Evolutionary conservation across 1,140 invertebrate species (phyloP), one percentile per base, ranked within the genome.

Genomic region (Andrena cerasifolii): DNA sequence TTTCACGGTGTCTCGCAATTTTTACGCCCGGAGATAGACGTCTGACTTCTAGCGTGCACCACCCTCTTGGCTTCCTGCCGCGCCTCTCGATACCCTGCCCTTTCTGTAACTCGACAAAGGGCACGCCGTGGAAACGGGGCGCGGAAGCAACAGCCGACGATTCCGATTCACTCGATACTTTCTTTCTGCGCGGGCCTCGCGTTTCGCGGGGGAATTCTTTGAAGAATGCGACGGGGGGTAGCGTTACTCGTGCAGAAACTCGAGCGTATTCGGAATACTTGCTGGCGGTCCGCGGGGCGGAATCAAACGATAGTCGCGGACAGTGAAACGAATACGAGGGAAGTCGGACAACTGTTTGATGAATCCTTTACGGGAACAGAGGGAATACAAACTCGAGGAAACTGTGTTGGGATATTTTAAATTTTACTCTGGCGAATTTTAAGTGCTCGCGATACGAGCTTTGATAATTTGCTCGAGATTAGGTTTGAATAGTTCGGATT

Each of bases 71-170:
- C 33, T 14, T 10, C 16, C 56, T 12, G 26, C 18, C 70, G 77
- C 59, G 72, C 75, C 79, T 81, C 67, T 59, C 65, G 79, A 81
- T 80, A n/a, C 67, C 73, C 40, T 51, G 59, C 79, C 43, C 80
- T 82, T 71, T 79, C 79, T 67, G 71, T 58, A 72, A 68, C 75
- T 74, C 40, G 61, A 67, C 67, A 67, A 67, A 71, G 43, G 59
- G 53, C 71, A 53, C 33, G 21, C 58, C 45, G 59, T 21, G 45
- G n/a, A 53, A 58, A 58, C n/a, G 47, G 21, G 43, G 28, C 5
- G 6, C 16, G 24, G 3, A 7, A 21, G 56, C 56, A 31, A 36
- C 28, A 33, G 54, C n/a, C 3, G n/a, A 26, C 33, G 31, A 61
- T 36, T 33, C 18, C 63, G 47, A 40, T 28, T 73, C 59, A 65